These are phyloP conservation scores for Pseudorasbora parva DNA, from an alignment of 2,113 vertebrate species.

Conservation along the genomic window DNA sequence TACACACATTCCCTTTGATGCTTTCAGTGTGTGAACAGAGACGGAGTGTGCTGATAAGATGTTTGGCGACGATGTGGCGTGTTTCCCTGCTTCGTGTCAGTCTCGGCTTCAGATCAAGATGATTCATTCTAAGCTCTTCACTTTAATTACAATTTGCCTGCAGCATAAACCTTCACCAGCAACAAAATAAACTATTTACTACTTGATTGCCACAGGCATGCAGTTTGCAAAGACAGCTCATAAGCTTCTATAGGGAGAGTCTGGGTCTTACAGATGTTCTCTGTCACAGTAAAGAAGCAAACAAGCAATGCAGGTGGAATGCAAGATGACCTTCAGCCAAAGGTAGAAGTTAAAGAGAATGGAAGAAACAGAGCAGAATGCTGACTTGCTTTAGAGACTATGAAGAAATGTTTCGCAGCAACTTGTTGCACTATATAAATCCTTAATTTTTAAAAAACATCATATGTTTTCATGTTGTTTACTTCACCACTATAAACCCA, in stretches of 20 bases:
- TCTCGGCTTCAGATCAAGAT: background rate
- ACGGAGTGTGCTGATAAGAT: constrained; percentile 20
- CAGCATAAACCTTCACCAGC: background rate
- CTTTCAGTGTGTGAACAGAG: background rate
- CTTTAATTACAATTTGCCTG: constrained; percentile 42
- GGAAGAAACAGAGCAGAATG: background rate
- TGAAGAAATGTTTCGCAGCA: constrained; percentile 28
- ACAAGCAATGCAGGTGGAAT: constrained; percentile 14
- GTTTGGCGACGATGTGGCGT: background rate
- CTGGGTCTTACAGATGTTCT: background rate
- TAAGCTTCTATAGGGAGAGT: background rate
- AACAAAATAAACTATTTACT: constrained; percentile 14
- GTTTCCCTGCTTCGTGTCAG: constrained; percentile 8
- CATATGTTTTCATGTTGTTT: constrained; percentile 17
- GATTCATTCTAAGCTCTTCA: background rate
- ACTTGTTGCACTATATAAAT: constrained; percentile 25
- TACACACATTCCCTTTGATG: background rate
- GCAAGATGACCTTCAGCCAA: background rate
- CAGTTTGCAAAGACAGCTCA: constrained; percentile 21
- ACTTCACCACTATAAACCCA: background rate
- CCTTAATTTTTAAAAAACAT: constrained; percentile 21
- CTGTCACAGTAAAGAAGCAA: background rate
- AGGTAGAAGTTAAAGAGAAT: background rate
- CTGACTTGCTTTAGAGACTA: background rate
- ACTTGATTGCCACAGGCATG: background rate